Evolutionary conservation across 2,888 invertebrate species (phyloP).

Genomic region (Miltochrista miniata): DNA sequence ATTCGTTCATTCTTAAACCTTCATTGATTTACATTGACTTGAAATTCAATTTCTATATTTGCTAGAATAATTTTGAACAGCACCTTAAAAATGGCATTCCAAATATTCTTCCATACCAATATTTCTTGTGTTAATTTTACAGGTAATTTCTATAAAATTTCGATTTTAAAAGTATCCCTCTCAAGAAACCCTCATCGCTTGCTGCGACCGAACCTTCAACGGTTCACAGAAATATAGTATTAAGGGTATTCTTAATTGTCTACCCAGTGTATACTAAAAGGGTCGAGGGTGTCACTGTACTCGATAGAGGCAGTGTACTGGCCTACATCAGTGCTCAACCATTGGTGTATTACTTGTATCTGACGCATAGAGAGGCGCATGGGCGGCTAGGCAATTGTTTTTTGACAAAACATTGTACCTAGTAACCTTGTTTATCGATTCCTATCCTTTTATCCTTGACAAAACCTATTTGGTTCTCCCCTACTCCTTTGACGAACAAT

Average conservation of each 20-base stretch:
- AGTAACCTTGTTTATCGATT: constrained; percentile 53
- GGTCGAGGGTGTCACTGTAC: constrained; percentile 63
- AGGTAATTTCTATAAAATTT: constrained; percentile 55
- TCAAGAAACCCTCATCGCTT: constrained; percentile 68
- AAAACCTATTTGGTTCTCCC: no score
- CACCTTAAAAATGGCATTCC: no score
- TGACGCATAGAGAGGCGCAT: constrained; percentile 58
- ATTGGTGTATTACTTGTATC: constrained; percentile 70
- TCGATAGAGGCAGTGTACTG: constrained; percentile 57
- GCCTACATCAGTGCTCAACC: constrained; percentile 76
- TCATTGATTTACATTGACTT: no score
- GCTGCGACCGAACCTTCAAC: constrained; percentile 56
- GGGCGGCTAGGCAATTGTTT: constrained; percentile 78
- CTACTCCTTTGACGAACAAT: no score
- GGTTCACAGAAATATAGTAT: constrained; percentile 75
- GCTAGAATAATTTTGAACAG: no score
- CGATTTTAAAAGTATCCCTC: constrained; percentile 48
- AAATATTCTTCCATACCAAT: constrained; percentile 6
- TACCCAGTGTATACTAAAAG: constrained; percentile 70
- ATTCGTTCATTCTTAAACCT: no score
- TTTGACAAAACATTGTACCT: constrained; percentile 80
- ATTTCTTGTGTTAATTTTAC: constrained; percentile 54
- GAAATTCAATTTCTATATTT: no score
- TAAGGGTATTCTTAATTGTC: constrained; percentile 51
- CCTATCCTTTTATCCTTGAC: neutral